Base-by-base conservation (phyloP, 2,113 vertebrate genomes). In the Hemibagrus wyckioides region DNA sequence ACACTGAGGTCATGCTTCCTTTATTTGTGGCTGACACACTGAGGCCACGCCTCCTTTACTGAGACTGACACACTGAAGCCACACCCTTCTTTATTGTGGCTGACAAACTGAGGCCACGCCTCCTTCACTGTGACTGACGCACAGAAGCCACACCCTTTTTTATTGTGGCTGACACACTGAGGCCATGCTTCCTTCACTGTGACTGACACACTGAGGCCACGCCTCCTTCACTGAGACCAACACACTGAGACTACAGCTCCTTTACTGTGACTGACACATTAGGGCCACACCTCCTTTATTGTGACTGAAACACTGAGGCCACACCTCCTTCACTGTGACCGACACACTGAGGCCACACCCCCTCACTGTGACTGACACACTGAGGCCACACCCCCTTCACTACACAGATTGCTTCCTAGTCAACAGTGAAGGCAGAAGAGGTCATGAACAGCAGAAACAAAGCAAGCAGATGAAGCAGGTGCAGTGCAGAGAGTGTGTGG, bases 381-480 rank as follows among this genome's bases (percentile, higher is more conserved):
- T 25, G 17, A 80, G 19, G 77, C 19, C 50, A 80, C 30, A 6
- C n/a, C 77, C 23, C 15, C 10, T 80, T 56, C 11, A 56, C 9
- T n/a, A 0, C 44, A 48, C 44, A 54, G 17, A 54, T 48, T 48
- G 44, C 44, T 48, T 48, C 44, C 14, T 11, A n/a, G 33, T n/a
- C n/a, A 11, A 80, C 56, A 80, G n/a, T 54, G 56, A 80, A 11
- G n/a, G n/a, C 17, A 21, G 14, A 56, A 3, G 13, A 28, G 13
- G 73, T 14, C 73, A 48, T 56, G n/a, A 21, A 21, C 1, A 9
- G 7, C 50, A 56, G 15, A 23, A 56, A 56, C 76, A 52, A 79
- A 79, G 28, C 7, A 15, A 21, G 48, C 52, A 48, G 30, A 48
- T 33, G 48, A 69, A 73, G 75, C 83, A 84, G 52, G 84, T 82